Percentiles rank a stretch among this genome's conserved stretches.
phyloP scores from a whole-genome alignment of 2,888 invertebrate genomes.

The Stramonita haemastoma region DNA sequence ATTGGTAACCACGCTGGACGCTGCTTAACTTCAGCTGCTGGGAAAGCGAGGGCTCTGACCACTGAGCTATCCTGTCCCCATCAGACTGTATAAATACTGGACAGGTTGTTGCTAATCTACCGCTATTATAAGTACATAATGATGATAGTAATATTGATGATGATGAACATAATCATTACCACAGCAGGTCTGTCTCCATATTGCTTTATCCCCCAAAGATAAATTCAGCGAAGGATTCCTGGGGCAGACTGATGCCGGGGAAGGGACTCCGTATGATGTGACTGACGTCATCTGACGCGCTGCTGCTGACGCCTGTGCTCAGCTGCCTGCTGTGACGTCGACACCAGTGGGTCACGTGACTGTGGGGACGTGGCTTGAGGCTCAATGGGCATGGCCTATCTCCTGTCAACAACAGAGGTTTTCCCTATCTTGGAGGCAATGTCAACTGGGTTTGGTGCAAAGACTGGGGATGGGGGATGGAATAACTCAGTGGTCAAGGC shows the following conservation, averaged over 20 bases:
- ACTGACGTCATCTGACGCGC: slow-evolving; percentile 29
- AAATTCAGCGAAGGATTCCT: slow-evolving; percentile 51
- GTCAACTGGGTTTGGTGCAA: too few relatives aligned
- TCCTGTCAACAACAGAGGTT: background rate
- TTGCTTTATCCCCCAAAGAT: slow-evolving; percentile 50
- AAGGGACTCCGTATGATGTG: slow-evolving; percentile 42
- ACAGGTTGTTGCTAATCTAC: too few relatives aligned
- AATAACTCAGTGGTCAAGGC: too few relatives aligned
- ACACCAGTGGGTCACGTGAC: slow-evolving; percentile 24
- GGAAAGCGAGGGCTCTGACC: too few relatives aligned
- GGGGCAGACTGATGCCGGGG: slow-evolving; percentile 42
- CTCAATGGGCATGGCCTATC: background rate
- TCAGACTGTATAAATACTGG: too few relatives aligned
- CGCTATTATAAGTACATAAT: too few relatives aligned
- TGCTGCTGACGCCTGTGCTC: background rate
- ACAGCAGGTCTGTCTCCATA: slow-evolving; percentile 49
- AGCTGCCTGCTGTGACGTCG: slow-evolving; percentile 18
- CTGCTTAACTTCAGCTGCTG: too few relatives aligned
- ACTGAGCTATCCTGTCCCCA: too few relatives aligned
- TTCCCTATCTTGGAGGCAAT: too few relatives aligned
- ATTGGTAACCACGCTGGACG: too few relatives aligned
- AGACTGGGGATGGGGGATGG: too few relatives aligned
- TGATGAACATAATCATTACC: slow-evolving; percentile 45
- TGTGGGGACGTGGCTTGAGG: background rate
- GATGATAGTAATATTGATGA: too few relatives aligned